phyloP scores from a whole-genome alignment of 2,113 vertebrate genomes.

The Scomber scombrus region DNA sequence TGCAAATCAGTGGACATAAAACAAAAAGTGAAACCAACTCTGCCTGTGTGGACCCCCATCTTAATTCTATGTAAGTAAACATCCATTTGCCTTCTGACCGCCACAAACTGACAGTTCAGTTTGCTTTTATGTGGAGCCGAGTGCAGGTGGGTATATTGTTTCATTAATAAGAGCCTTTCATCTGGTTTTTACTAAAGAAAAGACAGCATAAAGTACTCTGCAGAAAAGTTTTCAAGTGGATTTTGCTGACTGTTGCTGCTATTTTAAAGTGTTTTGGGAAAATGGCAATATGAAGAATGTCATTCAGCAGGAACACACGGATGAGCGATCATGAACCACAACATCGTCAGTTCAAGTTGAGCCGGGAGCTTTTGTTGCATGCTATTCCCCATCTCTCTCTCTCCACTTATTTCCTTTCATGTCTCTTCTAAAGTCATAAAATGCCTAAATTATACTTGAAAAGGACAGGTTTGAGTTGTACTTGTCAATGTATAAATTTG shows the following conservation, averaged over 20 bases:
- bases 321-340: neutral
- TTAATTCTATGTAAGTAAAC: slow-evolving; percentile 27
- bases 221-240: neutral
- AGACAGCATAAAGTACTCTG: neutral
- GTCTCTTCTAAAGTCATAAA: no score
- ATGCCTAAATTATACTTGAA: no score
- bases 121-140: slow-evolving; percentile 22
- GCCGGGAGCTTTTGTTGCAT: neutral
- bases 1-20: slow-evolving; percentile 42
- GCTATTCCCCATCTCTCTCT: neutral
- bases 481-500: no score
- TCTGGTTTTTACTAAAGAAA: neutral
- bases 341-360: no score
- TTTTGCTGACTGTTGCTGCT: neutral
- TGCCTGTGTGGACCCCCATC: slow-evolving; percentile 7
- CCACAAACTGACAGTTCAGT: neutral
- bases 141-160: neutral
- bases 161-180: slow-evolving; percentile 7
- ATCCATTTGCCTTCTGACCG: slow-evolving; percentile 20
- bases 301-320: neutral
- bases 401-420: neutral
- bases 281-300: neutral
- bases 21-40: slow-evolving; percentile 19
- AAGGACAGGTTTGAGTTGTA: no score
- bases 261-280: neutral